Conservation (phyloP, 2,113 vertebrate species). For the Anhinga anhinga region DNA sequence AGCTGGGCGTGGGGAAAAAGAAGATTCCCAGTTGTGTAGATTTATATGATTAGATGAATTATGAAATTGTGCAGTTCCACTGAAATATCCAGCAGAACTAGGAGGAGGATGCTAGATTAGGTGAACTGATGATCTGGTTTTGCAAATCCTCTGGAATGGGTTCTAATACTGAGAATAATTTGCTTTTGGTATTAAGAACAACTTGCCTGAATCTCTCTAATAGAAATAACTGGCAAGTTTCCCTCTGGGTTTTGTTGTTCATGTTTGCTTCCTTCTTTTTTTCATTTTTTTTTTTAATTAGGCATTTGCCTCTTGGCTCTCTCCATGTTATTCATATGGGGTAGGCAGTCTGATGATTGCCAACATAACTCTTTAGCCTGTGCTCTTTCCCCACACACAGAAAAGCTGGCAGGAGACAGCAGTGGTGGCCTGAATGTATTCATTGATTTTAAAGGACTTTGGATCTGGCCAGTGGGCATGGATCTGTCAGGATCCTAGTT, state of each 20-base stretch:
- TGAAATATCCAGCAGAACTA: constrained; percentile 34
- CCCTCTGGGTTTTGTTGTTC: not conserved
- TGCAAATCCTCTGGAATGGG: constrained; percentile 6
- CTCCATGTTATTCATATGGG: not conserved
- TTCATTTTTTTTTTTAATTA: not conserved
- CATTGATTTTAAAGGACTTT: not conserved
- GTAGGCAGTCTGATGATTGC: not conserved
- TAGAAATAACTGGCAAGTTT: not conserved
- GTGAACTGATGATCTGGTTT: constrained; percentile 6
- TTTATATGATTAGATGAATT: constrained; percentile 44
- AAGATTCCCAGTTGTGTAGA: constrained; percentile 40
- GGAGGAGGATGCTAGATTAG: not conserved
- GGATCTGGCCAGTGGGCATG: not conserved
- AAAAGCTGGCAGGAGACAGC: not conserved
- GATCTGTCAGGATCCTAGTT: not conserved
- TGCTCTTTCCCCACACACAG: not conserved
- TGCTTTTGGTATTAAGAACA: not conserved
- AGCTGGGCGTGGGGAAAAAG: constrained; percentile 24
- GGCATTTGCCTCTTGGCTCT: not conserved
- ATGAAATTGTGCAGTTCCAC: constrained; percentile 31
- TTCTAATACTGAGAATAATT: constrained; percentile 6
- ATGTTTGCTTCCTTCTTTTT: no score
- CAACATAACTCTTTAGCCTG: not conserved
- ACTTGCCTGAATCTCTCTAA: not conserved
- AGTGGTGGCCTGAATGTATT: not conserved